Conservation (phyloP, 1,140 invertebrate species). For the Arion vulgaris region DNA sequence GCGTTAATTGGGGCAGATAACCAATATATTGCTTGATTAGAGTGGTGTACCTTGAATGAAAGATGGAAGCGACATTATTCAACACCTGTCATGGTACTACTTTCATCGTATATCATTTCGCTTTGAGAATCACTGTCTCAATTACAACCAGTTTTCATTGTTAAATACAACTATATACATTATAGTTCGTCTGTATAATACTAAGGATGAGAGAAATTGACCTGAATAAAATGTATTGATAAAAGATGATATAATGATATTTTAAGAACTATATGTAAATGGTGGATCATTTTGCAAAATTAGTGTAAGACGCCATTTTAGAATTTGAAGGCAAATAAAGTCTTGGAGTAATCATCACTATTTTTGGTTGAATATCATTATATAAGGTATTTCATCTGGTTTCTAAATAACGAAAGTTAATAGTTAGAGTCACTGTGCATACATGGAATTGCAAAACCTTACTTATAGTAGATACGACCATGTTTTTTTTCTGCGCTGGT, state of each 20-base stretch:
- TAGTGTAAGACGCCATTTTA: slow-evolving; percentile 31
- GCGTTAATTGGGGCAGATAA: too few species aligned
- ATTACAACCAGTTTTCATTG: too few species aligned
- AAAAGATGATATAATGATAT: background rate
- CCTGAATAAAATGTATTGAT: background rate
- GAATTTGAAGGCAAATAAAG: too few species aligned
- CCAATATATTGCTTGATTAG: background rate
- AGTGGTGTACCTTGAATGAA: slow-evolving; percentile 47
- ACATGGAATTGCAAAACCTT: background rate
- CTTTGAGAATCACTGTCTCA: too few species aligned
- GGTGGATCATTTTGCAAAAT: slow-evolving; percentile 1
- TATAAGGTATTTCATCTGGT: too few species aligned
- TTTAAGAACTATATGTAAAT: slow-evolving; percentile 5
- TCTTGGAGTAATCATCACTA: too few species aligned
- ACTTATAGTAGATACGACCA: too few species aligned
- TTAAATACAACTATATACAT: too few species aligned
- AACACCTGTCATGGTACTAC: background rate
- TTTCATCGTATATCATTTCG: background rate
- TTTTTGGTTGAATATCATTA: too few species aligned
- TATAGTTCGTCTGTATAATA: background rate
- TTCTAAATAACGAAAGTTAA: too few species aligned
- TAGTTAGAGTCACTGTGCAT: background rate
- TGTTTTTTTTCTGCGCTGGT: background rate
- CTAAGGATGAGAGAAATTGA: background rate
- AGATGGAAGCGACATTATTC: slow-evolving; percentile 9